These are phyloP conservation scores for Ophraella communa DNA, from an alignment of 2,888 invertebrate species.

Conservation along the genomic window DNA sequence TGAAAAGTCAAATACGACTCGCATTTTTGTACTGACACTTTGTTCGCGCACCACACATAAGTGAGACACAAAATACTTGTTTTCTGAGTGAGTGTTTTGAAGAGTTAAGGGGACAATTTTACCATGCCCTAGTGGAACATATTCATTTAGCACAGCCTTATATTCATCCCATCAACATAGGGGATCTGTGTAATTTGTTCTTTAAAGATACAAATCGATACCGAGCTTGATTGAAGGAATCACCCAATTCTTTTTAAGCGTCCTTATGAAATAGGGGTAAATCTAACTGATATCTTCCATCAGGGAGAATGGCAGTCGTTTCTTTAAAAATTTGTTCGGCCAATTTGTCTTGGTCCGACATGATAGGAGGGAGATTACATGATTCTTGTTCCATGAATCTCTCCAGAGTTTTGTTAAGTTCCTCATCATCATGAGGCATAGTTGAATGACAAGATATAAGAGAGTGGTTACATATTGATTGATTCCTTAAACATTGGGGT, in stretches of 20 bases:
- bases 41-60: not conserved
- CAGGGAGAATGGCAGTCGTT: not conserved
- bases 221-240: too few relatives aligned
- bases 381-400: not conserved
- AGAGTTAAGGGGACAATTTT: not conserved
- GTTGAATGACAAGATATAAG: too few relatives aligned
- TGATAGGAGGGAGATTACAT: too few relatives aligned
- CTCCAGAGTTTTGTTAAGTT: too few relatives aligned
- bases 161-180: too few relatives aligned
- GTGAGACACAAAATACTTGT: not conserved
- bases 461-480: not conserved
- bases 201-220: too few relatives aligned
- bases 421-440: too few relatives aligned
- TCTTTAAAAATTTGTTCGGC: not conserved
- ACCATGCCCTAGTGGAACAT: not conserved
- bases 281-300: not conserved
- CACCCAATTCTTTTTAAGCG: too few relatives aligned
- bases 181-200: too few relatives aligned
- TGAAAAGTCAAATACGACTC: slow-evolving; percentile 27
- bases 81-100: not conserved
- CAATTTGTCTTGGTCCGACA: not conserved
- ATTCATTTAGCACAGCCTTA: too few relatives aligned
- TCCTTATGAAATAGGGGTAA: not conserved
- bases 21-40: slow-evolving; percentile 20
- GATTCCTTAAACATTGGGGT: not conserved